These are phyloP conservation scores for Alfaro cultratus DNA, from an alignment of 2,797 vertebrate species.

Conservation along the genomic window DNA sequence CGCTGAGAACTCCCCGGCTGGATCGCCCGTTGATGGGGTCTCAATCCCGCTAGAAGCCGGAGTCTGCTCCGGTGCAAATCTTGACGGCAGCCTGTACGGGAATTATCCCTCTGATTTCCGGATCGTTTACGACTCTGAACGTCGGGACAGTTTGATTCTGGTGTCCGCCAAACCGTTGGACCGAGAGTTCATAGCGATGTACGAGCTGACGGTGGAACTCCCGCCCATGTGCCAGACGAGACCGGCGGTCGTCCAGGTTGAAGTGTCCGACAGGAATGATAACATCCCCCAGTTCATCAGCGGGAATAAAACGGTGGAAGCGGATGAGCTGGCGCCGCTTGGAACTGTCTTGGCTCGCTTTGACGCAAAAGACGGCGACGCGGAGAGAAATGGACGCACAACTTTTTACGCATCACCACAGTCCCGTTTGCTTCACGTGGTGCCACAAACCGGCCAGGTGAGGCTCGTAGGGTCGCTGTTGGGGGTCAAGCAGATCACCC, in stretches of 20 bases:
- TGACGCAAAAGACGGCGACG: conserved; percentile 74
- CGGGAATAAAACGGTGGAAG: conserved; percentile 53
- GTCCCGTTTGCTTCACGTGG: conserved; percentile 77
- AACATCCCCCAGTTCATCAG: conserved; percentile 72
- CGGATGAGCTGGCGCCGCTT: conserved; percentile 70
- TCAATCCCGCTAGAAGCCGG: conserved; percentile 48
- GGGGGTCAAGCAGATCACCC: conserved; percentile 61
- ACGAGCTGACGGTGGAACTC: conserved; percentile 67
- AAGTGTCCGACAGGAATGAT: conserved; percentile 80
- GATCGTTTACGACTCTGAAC: conserved; percentile 52
- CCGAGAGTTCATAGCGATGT: conserved; percentile 76
- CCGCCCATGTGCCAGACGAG: conserved; percentile 53
- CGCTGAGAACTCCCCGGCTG: conserved; percentile 71
- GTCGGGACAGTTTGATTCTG: conserved; percentile 58
- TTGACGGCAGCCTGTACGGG: conserved; percentile 58
- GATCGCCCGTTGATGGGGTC: conserved; percentile 69
- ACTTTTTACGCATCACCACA: conserved; percentile 69
- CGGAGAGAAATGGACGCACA: conserved; percentile 74
- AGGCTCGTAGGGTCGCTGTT: conserved; percentile 73
- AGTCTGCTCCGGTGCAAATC: conserved; percentile 50
- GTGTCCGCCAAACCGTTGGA: conserved; percentile 77
- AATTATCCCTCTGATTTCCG: conserved; percentile 71
- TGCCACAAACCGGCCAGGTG: conserved; percentile 80
- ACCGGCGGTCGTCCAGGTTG: conserved; percentile 66
- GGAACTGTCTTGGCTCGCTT: conserved; percentile 76